Evolutionary conservation across 2,888 invertebrate species (phyloP), one percentile per base, ranked within the genome.

Genomic region (Sminthurides aquaticus): DNA sequence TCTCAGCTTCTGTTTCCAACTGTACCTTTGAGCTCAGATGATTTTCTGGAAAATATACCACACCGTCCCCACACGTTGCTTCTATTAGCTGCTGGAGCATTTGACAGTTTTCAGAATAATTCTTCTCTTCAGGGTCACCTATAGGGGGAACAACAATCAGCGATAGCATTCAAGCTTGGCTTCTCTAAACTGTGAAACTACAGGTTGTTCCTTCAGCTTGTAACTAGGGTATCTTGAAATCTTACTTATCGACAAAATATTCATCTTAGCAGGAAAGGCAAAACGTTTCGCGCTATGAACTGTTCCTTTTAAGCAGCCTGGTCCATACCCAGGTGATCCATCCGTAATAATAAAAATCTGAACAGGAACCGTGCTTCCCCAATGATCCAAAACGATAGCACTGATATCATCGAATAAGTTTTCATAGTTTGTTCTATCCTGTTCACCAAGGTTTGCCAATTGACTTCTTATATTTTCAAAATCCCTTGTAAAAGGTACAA

Each of bases 401-500:
- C 87, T 89, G 1, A 91, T 86, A 24, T 89, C 90, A 75, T 86
- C 84, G 1, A 96, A 80, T 57, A 90, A 90, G 3, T 85, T 84
- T 76, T 90, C 88, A 66, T 94, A 83, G 76, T 88, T 89, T 0
- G 94, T 90, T 78, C 91, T 91, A 77, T 95, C 95, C 75, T 87
- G 88, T 75, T 90, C 88, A 69, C 91, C 90, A 5, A 93, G 80
- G 67, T 85, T 86, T 68, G 85, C 84, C 1, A 95, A 79, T 72
- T 89, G 89, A 22, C 84, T 82, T 73, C 89, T 86, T 68, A 96
- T 87, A 34, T 82, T 81, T 68, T 89, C 91, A 79, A 89, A 90
- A 75, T 96, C 95, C 65, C 95, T 82, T 0, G 95, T 95, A 76
- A 96, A 97, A 22, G 89, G 86, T 49, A 89, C 88, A 34, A 89